These are phyloP conservation scores for Dendroctonus ponderosae DNA, from an alignment of 1,140 invertebrate genomes.

Conservation along the genomic window DNA sequence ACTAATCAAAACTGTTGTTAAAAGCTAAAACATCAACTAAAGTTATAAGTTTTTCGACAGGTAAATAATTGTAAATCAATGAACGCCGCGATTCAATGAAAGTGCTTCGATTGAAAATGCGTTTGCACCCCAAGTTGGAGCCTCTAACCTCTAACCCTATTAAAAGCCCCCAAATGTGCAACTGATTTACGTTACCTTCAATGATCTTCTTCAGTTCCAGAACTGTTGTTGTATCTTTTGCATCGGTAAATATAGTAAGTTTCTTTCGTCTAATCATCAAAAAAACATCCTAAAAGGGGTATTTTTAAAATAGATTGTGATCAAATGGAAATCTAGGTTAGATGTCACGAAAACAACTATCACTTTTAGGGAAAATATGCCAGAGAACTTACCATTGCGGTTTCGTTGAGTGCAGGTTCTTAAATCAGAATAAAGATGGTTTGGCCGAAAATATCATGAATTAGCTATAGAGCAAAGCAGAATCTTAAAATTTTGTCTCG, in stretches of 20 bases:
- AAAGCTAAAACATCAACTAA: neutral
- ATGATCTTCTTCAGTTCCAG: constrained; percentile 95
- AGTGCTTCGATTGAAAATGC: neutral
- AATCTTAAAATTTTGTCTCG: too few species aligned
- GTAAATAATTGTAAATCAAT: neutral
- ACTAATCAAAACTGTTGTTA: neutral
- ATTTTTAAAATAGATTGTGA: neutral
- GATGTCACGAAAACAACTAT: too few species aligned
- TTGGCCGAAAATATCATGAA: too few species aligned
- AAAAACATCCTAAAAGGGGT: constrained; percentile 84
- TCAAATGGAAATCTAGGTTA: too few species aligned
- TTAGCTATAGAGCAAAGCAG: too few species aligned
- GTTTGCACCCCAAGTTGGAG: neutral
- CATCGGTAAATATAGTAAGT: constrained; percentile 96
- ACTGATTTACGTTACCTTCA: constrained; percentile 66
- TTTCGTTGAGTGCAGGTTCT: too few species aligned
- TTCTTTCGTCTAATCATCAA: constrained; percentile 97
- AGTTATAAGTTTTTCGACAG: neutral
- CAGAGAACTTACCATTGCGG: too few species aligned
- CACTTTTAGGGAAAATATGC: too few species aligned
- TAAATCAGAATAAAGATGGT: too few species aligned
- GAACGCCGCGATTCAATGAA: neutral
- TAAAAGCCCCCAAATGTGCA: neutral
- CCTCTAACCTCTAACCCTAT: neutral
- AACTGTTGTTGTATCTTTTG: constrained; percentile 92